Evolutionary conservation across 2,888 invertebrate species (phyloP), one percentile per base, ranked within the genome.

Genomic region (Monopis laevigella): DNA sequence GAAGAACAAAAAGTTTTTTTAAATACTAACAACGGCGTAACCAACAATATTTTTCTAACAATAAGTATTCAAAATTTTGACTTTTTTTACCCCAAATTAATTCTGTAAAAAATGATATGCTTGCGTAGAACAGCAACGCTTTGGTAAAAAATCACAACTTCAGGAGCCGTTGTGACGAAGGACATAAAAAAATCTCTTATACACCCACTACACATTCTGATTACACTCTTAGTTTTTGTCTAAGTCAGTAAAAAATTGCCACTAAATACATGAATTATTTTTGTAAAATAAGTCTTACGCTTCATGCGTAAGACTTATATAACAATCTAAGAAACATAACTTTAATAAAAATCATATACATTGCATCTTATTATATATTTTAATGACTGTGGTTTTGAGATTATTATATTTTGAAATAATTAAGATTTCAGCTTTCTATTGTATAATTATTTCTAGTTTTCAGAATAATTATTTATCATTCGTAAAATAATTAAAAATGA

Each of bases 31-130:
- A n/a, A 64, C 71, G 67, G 62, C 71, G 66, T 62, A 56, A 57
- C 64, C 60, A 65, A 61, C 65, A 56, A 65, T 60, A 62, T 71
- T 74, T 71, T 54, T 69, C 75, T 77, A 78, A 80, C 75, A 75
- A 75, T 74, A 68, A 64, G 68, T 72, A 62, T 67, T 72, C 62
- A 72, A 67, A 68, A 73, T 70, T 65, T 72, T 61, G 62, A 40
- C 72, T 73, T 63, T 74, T 75, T 75, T 71, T 77, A 77, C 71
- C 74, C 70, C 74, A 64, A 74, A 65, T 65, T 73, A 73, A 73
- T 71, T 62, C 68, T 65, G 66, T 65, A 61, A 42, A 32, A 71
- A 77, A 75, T 78, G 78, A 78, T 80, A 78, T 80, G 77, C 64
- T 61, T 68, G 67, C 66, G 70, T n/a, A n/a, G n/a, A 74, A 69